Percentiles rank a stretch among this genome's conserved stretches.
Conservation (phyloP, 1,140 invertebrate genomes). For the Lamellibrachia luymesi region DNA sequence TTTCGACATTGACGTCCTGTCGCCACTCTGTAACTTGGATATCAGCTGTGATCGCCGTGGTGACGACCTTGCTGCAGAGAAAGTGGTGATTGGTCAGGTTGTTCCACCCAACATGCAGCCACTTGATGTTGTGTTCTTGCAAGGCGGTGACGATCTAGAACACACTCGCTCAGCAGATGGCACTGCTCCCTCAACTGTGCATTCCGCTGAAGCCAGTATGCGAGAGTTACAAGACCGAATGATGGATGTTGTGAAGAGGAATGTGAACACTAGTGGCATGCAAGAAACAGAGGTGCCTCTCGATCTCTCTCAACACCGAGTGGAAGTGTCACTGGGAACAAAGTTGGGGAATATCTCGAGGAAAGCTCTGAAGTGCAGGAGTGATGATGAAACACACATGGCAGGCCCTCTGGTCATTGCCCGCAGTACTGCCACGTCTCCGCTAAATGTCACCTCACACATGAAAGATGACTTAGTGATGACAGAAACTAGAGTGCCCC, state of each 20-base stretch:
- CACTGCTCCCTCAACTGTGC: background rate
- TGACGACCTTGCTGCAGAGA: background rate
- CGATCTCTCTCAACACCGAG: background rate
- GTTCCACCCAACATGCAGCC: background rate
- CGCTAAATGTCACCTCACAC: background rate
- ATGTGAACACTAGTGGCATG: background rate
- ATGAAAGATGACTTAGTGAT: background rate
- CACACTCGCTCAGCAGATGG: background rate
- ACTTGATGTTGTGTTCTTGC: background rate
- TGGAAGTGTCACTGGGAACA: background rate
- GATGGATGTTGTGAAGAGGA: background rate
- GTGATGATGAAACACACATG: background rate
- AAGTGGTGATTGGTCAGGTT: background rate
- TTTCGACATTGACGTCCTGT: background rate
- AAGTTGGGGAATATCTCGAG: background rate
- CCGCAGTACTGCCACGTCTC: background rate
- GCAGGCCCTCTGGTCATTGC: background rate
- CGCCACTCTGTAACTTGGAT: background rate
- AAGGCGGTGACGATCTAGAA: background rate
- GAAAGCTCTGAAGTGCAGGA: background rate
- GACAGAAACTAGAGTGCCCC: background rate
- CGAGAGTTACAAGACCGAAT: background rate
- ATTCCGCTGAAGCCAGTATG: background rate
- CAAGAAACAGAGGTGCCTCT: background rate
- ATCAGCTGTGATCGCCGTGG: background rate